Evolutionary conservation across 2,797 vertebrate genomes (phyloP).

Genomic region (Semotilus atromaculatus): DNA sequence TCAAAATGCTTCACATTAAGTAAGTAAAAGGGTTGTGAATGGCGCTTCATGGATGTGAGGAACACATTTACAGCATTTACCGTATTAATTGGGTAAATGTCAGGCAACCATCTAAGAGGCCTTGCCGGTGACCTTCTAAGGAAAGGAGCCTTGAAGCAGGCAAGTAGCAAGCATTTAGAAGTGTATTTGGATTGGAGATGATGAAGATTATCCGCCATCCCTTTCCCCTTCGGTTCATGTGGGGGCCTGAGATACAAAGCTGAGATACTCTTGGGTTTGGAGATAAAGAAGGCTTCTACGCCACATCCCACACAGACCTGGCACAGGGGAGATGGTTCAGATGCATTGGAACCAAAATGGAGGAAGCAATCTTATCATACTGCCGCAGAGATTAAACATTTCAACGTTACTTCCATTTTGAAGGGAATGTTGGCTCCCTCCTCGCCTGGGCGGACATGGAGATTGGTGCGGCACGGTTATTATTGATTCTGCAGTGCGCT

Average conservation of each 20-base stretch:
- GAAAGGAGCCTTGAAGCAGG: background rate
- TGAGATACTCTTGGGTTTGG: constrained; percentile 37
- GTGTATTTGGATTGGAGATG: constrained; percentile 13
- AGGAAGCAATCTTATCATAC: constrained; percentile 48
- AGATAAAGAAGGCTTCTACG: constrained; percentile 47
- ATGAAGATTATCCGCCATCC: constrained; percentile 10
- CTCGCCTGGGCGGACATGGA: constrained; percentile 46
- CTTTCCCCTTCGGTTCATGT: constrained; percentile 5
- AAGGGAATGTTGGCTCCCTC: constrained; percentile 25
- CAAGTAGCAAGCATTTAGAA: background rate
- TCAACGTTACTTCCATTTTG: constrained; percentile 43
- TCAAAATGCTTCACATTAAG: background rate
- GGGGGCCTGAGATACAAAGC: constrained; percentile 27
- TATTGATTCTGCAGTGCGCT: constrained; percentile 42
- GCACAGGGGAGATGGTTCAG: constrained; percentile 43
- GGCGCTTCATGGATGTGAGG: background rate
- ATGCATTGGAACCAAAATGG: constrained; percentile 45
- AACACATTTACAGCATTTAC: background rate
- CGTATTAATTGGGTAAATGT: background rate
- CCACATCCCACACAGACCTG: constrained; percentile 46
- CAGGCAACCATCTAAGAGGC: background rate
- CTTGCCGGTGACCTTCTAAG: constrained; percentile 14
- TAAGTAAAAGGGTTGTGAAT: background rate
- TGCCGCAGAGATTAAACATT: constrained; percentile 44
- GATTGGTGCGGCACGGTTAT: constrained; percentile 42